phyloP scores from a whole-genome alignment of 2,888 invertebrate species.

The Calameuta pallipes region DNA sequence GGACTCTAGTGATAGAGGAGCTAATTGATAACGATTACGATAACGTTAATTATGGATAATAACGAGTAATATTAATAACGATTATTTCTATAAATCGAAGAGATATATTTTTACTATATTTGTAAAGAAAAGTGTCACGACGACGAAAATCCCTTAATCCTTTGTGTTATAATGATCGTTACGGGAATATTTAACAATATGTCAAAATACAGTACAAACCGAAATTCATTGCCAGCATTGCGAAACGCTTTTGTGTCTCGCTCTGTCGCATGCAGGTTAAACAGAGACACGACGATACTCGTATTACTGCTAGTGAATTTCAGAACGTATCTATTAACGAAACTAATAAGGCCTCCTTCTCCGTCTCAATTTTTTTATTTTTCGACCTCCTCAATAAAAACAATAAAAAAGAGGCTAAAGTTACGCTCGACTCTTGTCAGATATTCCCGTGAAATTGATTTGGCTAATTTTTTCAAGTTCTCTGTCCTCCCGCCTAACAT shows the following conservation, averaged over 20 bases:
- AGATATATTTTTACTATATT: constrained; percentile 57
- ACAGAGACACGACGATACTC: too few species aligned
- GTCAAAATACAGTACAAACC: background rate
- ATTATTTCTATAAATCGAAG: constrained; percentile 47
- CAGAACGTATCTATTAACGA: background rate
- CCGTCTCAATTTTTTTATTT: background rate
- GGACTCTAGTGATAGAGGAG: constrained; percentile 40
- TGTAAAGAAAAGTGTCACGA: background rate
- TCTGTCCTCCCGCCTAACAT: background rate
- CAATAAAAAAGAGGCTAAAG: background rate
- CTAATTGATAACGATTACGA: constrained; percentile 12
- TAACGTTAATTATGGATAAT: constrained; percentile 22
- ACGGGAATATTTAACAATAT: background rate
- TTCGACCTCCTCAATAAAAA: background rate
- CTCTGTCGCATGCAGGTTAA: too few species aligned
- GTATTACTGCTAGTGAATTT: too few species aligned
- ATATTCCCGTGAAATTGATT: background rate
- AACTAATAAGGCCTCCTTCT: background rate
- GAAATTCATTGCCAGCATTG: too few species aligned
- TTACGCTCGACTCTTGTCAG: background rate
- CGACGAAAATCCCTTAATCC: background rate
- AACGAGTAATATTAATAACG: constrained; percentile 39
- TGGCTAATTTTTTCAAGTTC: background rate
- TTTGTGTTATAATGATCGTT: background rate
- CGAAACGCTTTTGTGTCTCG: too few species aligned